Percentiles rank a stretch among this genome's conserved stretches.
These are phyloP conservation scores for Entomobrya multifasciata DNA, from an alignment of 2,888 invertebrate genomes.

Conservation along the genomic window DNA sequence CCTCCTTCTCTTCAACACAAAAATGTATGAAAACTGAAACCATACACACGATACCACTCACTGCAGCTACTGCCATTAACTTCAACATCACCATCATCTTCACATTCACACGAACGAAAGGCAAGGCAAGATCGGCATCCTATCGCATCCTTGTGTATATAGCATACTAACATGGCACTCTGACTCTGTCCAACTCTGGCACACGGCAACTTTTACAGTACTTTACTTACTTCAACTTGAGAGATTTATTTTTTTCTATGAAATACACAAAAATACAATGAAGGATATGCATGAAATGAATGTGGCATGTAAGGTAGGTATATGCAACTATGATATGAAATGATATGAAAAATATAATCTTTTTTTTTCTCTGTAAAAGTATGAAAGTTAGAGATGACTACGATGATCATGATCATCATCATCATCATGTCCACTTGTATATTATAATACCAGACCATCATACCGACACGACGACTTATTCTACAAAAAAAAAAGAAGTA, in stretches of 20 bases:
- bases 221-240: too few species aligned
- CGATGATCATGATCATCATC: neutral
- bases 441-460: too few species aligned
- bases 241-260: too few species aligned
- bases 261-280: too few species aligned
- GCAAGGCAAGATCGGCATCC: neutral
- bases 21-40: neutral
- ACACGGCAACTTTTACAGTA: too few species aligned
- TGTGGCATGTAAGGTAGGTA: neutral
- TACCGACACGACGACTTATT: neutral
- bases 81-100: neutral
- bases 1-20: neutral
- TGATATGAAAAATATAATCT: neutral
- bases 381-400: too few species aligned
- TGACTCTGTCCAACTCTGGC: too few species aligned
- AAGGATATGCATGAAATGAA: too few species aligned
- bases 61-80: neutral
- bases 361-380: too few species aligned
- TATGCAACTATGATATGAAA: neutral
- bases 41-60: neutral
- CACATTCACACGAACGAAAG: neutral
- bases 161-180: too few species aligned
- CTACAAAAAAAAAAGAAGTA: neutral
- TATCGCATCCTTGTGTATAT: too few species aligned
- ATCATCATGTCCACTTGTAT: neutral